Conservation (phyloP, 2,888 invertebrate species). For the Mesoligia furuncula region DNA sequence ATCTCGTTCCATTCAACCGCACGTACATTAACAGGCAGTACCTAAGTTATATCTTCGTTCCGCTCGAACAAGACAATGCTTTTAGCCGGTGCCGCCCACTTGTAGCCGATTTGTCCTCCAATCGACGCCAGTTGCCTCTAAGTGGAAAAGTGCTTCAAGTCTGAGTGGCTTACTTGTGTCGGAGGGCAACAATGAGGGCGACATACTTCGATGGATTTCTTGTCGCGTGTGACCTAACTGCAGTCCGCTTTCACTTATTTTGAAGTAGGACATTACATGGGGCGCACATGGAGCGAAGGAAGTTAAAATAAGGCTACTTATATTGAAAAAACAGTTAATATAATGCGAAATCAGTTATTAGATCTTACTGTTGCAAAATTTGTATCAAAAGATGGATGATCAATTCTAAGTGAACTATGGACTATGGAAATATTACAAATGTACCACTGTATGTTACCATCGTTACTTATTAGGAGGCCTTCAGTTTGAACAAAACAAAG, state of each 20-base stretch:
- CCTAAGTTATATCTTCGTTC: constrained; percentile 65
- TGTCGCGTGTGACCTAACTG: constrained; percentile 27
- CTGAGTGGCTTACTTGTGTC: constrained; percentile 59
- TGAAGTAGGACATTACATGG: constrained; percentile 17
- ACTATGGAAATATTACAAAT: not conserved
- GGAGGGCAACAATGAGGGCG: constrained; percentile 38
- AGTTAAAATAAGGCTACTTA: not conserved
- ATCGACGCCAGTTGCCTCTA: constrained; percentile 59
- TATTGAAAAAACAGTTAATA: not conserved
- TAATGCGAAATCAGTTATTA: no score
- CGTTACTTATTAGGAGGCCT: not conserved
- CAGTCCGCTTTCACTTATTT: constrained; percentile 41
- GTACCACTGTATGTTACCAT: not conserved
- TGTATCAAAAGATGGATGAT: not conserved
- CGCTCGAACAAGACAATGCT: constrained; percentile 79
- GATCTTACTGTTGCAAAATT: not conserved
- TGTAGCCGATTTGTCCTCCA: constrained; percentile 71
- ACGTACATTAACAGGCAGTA: constrained; percentile 57
- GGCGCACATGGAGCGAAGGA: no score
- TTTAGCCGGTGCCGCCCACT: constrained; percentile 72
- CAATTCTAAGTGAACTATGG: not conserved
- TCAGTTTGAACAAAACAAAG: not conserved
- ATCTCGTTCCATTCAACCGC: constrained; percentile 52
- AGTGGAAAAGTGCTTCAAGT: constrained; percentile 69
- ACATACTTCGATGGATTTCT: constrained; percentile 9